Percentiles rank a stretch among this genome's conserved stretches.
Conservation (phyloP, 2,797 vertebrate species). For the Spheniscus humboldti region DNA sequence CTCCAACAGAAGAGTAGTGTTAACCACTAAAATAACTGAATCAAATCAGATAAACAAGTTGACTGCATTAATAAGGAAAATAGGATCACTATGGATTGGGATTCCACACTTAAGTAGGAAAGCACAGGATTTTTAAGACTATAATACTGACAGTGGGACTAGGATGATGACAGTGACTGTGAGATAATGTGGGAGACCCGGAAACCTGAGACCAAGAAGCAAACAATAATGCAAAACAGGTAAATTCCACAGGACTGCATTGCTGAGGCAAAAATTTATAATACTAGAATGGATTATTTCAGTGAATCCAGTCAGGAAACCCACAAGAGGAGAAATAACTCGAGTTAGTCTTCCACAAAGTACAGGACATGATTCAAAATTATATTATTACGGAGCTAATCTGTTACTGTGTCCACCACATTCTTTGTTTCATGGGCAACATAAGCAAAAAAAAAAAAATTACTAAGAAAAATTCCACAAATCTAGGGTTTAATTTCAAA, state of each 20-base stretch:
- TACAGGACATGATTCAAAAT: neutral
- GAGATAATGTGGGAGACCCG: neutral
- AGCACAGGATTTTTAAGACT: neutral
- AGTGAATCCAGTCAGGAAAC: neutral
- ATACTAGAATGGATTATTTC: neutral
- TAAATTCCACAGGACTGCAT: neutral
- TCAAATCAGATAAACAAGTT: neutral
- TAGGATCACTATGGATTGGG: neutral
- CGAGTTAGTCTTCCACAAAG: neutral
- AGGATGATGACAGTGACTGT: neutral
- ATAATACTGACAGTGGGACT: neutral
- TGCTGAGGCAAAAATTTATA: neutral
- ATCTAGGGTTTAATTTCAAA: neutral
- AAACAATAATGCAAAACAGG: neutral
- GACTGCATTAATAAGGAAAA: neutral
- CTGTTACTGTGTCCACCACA: neutral
- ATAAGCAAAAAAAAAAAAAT: neutral
- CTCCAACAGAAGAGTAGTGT: neutral
- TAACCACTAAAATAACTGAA: neutral
- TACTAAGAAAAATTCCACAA: neutral
- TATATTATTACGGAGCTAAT: neutral
- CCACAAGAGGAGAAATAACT: neutral
- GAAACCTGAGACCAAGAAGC: neutral
- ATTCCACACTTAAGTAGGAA: neutral
- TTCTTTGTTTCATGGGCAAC: neutral